These are phyloP conservation scores for Tetranychus urticae DNA, from an alignment of 1,140 invertebrate species.

Conservation along the genomic window DNA sequence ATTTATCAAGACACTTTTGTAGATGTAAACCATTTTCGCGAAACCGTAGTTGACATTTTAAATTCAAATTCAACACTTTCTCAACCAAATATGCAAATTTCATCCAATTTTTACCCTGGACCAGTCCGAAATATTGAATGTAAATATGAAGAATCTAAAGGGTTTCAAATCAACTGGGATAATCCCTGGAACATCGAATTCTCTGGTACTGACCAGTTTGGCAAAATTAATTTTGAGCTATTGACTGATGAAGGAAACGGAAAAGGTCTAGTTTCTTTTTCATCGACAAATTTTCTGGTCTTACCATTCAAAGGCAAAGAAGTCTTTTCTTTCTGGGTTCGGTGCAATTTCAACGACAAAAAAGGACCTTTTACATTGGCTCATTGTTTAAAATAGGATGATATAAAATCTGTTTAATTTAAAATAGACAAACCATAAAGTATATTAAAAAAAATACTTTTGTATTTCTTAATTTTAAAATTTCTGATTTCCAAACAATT, in stretches of 20 bases:
- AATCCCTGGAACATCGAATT: conserved; percentile 3
- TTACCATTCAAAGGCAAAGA: not conserved
- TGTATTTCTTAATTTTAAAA: too few relatives aligned
- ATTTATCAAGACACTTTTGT: conserved; percentile 30
- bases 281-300: not conserved
- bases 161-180: conserved; percentile 7
- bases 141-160: not conserved
- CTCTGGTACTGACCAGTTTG: not conserved
- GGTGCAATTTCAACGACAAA: not conserved
- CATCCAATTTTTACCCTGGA: not conserved
- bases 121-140: not conserved
- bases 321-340: not conserved
- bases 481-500: too few relatives aligned
- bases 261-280: not conserved
- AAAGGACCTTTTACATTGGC: not conserved
- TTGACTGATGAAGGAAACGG: not conserved
- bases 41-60: not conserved
- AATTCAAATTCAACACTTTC: conserved; percentile 1
- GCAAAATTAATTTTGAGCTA: not conserved
- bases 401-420: too few relatives aligned
- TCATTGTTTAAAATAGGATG: not conserved
- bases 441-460: too few relatives aligned
- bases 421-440: too few relatives aligned
- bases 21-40: conserved; percentile 13
- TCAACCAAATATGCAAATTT: not conserved